phyloP scores from a whole-genome alignment of 2,797 vertebrate genomes.

The Rhinoraja longicauda region DNA sequence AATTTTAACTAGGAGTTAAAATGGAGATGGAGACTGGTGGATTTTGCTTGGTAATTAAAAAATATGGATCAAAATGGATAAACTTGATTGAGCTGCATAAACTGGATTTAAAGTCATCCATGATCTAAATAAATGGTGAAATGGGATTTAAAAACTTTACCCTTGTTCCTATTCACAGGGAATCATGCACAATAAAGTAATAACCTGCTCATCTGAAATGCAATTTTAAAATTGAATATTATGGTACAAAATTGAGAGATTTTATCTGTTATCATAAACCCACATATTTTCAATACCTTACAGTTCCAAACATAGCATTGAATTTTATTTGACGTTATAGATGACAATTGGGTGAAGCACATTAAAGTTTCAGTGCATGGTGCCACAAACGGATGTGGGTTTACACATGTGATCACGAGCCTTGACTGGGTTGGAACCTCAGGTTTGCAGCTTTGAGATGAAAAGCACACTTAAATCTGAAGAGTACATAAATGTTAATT shows the following conservation, averaged over 20 bases:
- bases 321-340: background rate
- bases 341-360: background rate
- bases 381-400: background rate
- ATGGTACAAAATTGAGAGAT: background rate
- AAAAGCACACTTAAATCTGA: too few species aligned
- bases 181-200: background rate
- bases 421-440: background rate
- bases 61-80: background rate
- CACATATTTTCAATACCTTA: background rate
- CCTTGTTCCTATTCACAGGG: background rate
- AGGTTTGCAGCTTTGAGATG: background rate
- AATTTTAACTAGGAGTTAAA: too few species aligned
- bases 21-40: too few species aligned
- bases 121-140: background rate
- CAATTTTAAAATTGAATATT: background rate
- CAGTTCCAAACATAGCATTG: background rate
- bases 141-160: background rate
- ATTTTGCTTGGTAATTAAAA: background rate
- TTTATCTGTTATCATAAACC: background rate
- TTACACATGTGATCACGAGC: background rate
- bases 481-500: background rate
- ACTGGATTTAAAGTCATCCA: background rate
- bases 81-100: too few species aligned
- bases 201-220: background rate
- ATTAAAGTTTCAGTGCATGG: background rate